Conservation (phyloP, 1,140 invertebrate genomes). For the Meloidogyne floridensis region DNA sequence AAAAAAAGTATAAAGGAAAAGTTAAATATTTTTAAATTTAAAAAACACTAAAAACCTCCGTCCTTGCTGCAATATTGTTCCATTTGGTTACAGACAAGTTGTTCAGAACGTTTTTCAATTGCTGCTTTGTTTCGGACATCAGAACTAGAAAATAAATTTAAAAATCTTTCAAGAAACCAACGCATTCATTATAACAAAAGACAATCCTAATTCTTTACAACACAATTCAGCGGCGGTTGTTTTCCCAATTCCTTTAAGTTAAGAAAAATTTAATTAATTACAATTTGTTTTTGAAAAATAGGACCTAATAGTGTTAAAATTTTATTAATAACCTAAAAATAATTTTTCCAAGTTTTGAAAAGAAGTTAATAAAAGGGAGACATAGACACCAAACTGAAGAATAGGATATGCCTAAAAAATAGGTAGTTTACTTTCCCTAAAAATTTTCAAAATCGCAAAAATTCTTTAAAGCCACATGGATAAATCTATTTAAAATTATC, state of each 20-base stretch:
- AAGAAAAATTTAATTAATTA: no score
- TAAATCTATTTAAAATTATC: no score
- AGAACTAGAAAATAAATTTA: conserved; percentile 68
- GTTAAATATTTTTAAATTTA: background rate
- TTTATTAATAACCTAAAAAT: no score
- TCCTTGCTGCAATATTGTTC: conserved; percentile 43
- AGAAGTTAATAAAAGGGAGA: no score
- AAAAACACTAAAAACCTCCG: background rate
- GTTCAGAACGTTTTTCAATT: conserved; percentile 77
- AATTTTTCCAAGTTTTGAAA: no score
- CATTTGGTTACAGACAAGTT: conserved; percentile 70
- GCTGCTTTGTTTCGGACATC: conserved; percentile 89
- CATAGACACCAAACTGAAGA: no score
- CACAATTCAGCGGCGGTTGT: conserved; percentile 80
- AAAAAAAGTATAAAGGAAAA: conserved; percentile 12
- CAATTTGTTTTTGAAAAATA: no score
- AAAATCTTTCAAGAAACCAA: conserved; percentile 22
- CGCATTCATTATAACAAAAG: conserved; percentile 86
- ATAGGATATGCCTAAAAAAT: no score
- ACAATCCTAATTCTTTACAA: conserved; percentile 79
- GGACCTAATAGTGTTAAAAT: no score
- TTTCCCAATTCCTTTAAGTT: conserved; percentile 75
- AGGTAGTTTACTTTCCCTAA: no score
- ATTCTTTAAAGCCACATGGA: no score
- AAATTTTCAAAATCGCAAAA: no score